A percentile compares a stretch with the other conserved stretches of the same genome.
These are phyloP conservation scores for Loripinus fragilis DNA, from an alignment of 2,888 invertebrate genomes.

Conservation along the genomic window DNA sequence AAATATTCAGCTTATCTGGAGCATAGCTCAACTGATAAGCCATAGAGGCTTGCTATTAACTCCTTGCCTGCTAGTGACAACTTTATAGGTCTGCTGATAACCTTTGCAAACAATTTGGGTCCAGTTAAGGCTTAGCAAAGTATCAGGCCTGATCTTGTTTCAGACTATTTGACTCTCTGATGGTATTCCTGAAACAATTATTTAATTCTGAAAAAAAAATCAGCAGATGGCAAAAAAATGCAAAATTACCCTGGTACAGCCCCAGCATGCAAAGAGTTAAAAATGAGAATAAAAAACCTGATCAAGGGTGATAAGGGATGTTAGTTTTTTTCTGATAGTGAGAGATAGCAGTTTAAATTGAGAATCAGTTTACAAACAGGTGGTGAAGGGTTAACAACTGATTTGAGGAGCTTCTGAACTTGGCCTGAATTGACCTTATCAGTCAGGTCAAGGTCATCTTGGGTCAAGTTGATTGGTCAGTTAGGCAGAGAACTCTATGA, in stretches of 20 bases:
- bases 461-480: neutral
- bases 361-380: constrained; percentile 10
- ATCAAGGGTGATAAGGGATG: constrained; percentile 31
- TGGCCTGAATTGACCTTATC: neutral
- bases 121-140: too few species aligned
- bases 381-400: neutral
- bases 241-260: too few species aligned
- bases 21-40: neutral
- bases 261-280: too few species aligned
- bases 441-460: constrained; percentile 13
- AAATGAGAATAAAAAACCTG: constrained; percentile 33
- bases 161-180: too few species aligned
- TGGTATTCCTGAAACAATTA: too few species aligned
- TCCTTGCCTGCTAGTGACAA: too few species aligned
- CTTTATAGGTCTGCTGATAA: too few species aligned
- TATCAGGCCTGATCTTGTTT: too few species aligned
- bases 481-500: neutral
- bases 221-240: too few species aligned
- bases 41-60: constrained; percentile 31
- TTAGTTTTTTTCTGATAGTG: constrained; percentile 8
- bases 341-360: neutral
- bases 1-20: too few species aligned
- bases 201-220: too few species aligned
- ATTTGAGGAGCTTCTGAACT: neutral
- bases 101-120: too few species aligned